Percentiles rank a stretch among this genome's conserved stretches.
Conservation (phyloP, 2,888 invertebrate genomes). For the Thera britannica region DNA sequence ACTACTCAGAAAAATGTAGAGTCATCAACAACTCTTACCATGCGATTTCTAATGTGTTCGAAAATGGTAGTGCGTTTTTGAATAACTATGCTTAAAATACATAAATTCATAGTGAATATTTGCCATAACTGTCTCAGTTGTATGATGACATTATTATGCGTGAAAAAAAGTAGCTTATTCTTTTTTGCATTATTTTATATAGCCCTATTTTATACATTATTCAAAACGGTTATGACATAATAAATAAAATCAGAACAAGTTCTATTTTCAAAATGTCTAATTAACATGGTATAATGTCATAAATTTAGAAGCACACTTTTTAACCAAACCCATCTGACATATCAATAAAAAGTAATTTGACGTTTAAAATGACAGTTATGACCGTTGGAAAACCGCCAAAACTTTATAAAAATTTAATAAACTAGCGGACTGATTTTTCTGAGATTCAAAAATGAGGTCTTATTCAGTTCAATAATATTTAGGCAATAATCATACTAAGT, state of each 20-base stretch:
- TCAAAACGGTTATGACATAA: slow-evolving; percentile 1
- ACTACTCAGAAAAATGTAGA: slow-evolving; percentile 5
- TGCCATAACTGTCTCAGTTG: no score
- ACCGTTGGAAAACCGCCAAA: slow-evolving; percentile 57
- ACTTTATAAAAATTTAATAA: slow-evolving; percentile 62
- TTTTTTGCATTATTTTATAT: no score
- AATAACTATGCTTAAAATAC: background rate
- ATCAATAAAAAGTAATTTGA: slow-evolving; percentile 26
- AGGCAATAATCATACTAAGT: slow-evolving; percentile 73
- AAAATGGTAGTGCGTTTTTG: background rate
- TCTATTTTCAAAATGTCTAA: slow-evolving; percentile 6
- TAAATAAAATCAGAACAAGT: background rate
- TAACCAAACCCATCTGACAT: slow-evolving; percentile 17
- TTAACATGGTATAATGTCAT: slow-evolving; percentile 10
- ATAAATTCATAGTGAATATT: background rate
- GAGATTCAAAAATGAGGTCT: slow-evolving; percentile 62
- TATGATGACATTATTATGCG: no score
- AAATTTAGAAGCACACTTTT: slow-evolving; percentile 6
- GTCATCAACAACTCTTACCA: slow-evolving; percentile 4
- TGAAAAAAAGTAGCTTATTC: no score
- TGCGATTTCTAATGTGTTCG: background rate
- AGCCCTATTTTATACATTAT: no score
- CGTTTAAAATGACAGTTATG: slow-evolving; percentile 32
- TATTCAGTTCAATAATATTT: slow-evolving; percentile 51
- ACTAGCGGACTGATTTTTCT: slow-evolving; percentile 79